Base-by-base conservation (phyloP, 2,888 invertebrate genomes). In the Synanthedon myopaeformis region DNA sequence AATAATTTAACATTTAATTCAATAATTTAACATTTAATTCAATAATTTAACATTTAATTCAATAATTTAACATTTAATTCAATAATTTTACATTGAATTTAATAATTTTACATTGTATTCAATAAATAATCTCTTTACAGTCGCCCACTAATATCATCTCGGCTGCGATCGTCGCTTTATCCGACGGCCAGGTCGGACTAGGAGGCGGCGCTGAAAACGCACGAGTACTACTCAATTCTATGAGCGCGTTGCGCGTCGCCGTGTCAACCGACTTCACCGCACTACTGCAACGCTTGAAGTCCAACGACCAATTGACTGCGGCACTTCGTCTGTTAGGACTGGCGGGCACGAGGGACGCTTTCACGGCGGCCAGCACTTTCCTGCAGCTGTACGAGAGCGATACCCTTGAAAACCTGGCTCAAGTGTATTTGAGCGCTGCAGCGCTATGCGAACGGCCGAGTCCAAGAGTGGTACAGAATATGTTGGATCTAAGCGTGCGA, bases 341-440 rank as follows among this genome's bases (percentile, higher is more conserved):
- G 61, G 61, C 68, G 53, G 79, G 65, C 58, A 55, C 69, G 54
- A 59, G 54, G 51, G 63, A 59, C 28, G 66, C 72, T 58, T 67
- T 67, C 59, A 41, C 51, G 50, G 80, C 74, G 48, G 75, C 69
- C 19, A 61, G 23, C 56, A 53, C 67, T 58, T 58, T 66, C 59
- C 69, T 75, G 64, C 73, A 68, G 59, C 69, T 72, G 65, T 57
- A 4, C 55, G 58, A 59, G 45, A 52, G 53, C 55, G 68, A 64
- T 56, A 1, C 41, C 3, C 51, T 62, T 48, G 55, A 42, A 51
- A n/a, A 8, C 10, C 51, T 35, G 2, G 51, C 51, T 1, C 51
- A 5, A 1, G 35, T 12, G 12, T 52, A 52, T 13, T 28, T 52
- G 14, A 28, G 48, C n/a, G 51, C 51, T 12, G 51, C 51, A 35